Percentiles rank a stretch among this genome's conserved stretches.
Conservation (phyloP, 2,797 vertebrate species). For the Eptatretus atami region DNA sequence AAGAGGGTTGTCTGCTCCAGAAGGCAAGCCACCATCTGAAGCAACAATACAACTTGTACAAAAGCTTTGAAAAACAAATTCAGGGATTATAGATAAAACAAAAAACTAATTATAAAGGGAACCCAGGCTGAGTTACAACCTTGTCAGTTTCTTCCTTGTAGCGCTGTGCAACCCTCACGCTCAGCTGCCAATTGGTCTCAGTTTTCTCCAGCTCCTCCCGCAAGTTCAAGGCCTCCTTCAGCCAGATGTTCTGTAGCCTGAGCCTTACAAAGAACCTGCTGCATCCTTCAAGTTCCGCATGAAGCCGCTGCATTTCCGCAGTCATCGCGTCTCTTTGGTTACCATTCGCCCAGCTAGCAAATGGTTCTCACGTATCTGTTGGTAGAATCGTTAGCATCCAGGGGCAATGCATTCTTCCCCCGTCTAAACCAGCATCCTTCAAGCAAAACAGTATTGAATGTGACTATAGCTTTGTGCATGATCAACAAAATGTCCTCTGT, state of each 20-base stretch:
- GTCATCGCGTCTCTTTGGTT: slow-evolving; percentile 27
- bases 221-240: slow-evolving; percentile 51
- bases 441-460: no score
- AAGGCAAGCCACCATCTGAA: slow-evolving; percentile 47
- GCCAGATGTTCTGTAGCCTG: slow-evolving; percentile 35
- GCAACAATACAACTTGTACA: background rate
- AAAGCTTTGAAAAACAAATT: background rate
- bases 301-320: slow-evolving; percentile 39
- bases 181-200: slow-evolving; percentile 55
- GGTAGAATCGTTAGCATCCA: slow-evolving; percentile 7
- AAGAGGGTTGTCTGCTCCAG: slow-evolving; percentile 55
- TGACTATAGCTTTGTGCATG: no score
- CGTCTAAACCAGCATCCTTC: no score
- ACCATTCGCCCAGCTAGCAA: slow-evolving; percentile 30
- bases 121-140: slow-evolving; percentile 16
- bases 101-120: background rate
- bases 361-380: slow-evolving; percentile 47
- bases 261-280: slow-evolving; percentile 45
- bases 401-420: no score
- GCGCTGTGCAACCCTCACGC: slow-evolving; percentile 38
- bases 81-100: background rate
- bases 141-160: slow-evolving; percentile 60
- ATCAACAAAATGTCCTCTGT: no score
- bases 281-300: slow-evolving; percentile 33
- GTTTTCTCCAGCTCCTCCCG: slow-evolving; percentile 40